Percentiles rank a stretch among this genome's conserved stretches.
phyloP scores from a whole-genome alignment of 2,888 invertebrate genomes.

The Melanophora roralis region DNA sequence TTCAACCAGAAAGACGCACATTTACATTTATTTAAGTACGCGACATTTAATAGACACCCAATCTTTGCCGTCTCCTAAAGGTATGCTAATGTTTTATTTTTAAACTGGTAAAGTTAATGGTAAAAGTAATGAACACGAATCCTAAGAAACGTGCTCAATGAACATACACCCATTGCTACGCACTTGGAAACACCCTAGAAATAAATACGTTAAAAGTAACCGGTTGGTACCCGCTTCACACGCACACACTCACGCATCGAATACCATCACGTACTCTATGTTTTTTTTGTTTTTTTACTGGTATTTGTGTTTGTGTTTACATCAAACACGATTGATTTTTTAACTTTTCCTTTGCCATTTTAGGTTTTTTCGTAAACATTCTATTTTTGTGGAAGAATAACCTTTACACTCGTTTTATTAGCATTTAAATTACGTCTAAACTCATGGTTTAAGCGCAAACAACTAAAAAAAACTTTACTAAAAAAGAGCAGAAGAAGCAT shows the following conservation, averaged over 20 bases:
- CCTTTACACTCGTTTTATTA: background rate
- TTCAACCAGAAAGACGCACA: constrained; percentile 1
- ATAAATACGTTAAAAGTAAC: constrained; percentile 32
- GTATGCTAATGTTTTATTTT: constrained; percentile 43
- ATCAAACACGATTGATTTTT: constrained; percentile 53
- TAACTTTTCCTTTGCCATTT: constrained; percentile 9
- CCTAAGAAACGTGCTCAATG: background rate
- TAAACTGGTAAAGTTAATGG: constrained; percentile 26
- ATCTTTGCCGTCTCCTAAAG: constrained; percentile 38
- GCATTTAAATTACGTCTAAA: constrained; percentile 52
- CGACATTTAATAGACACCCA: constrained; percentile 38
- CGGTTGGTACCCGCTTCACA: constrained; percentile 8
- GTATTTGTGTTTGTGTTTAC: background rate
- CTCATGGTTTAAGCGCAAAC: constrained; percentile 48
- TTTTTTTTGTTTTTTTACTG: constrained; percentile 9
- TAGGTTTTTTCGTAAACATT: constrained; percentile 18
- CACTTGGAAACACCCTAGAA: constrained; percentile 7
- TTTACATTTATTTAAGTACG: constrained; percentile 38
- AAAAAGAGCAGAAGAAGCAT: constrained; percentile 33
- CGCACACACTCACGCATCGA: constrained; percentile 4
- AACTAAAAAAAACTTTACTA: constrained; percentile 38
- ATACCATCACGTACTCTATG: constrained; percentile 28
- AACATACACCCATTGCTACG: background rate
- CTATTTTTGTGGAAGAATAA: background rate
- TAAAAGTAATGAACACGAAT: constrained; percentile 49